A percentile compares a stretch with the other conserved stretches of the same genome.
Conservation (phyloP, 2,888 invertebrate genomes). For the Ommatoiulus sabulosus region DNA sequence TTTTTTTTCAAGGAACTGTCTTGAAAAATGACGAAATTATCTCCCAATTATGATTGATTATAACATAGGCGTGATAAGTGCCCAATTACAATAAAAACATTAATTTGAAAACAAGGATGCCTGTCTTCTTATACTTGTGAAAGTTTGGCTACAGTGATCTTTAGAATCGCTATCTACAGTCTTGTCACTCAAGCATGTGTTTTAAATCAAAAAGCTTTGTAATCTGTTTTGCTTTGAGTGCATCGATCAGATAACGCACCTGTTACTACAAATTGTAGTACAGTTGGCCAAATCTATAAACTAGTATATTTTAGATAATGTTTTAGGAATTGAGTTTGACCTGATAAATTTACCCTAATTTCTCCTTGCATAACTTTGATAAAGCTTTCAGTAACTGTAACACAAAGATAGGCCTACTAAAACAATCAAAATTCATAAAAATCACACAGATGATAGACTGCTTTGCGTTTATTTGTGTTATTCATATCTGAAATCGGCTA, state of each 20-base stretch:
- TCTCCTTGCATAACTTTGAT: constrained; percentile 4
- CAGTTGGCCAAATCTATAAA: neutral
- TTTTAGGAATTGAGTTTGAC: neutral
- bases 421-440: too few relatives aligned
- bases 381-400: neutral
- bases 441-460: neutral
- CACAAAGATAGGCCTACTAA: too few relatives aligned
- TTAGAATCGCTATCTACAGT: neutral
- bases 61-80: too few relatives aligned
- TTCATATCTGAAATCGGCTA: neutral
- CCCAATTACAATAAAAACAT: too few relatives aligned
- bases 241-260: neutral
- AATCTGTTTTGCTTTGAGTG: neutral
- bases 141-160: too few relatives aligned
- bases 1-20: too few relatives aligned
- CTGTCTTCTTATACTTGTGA: too few relatives aligned
- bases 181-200: neutral
- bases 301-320: neutral
- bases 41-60: too few relatives aligned
- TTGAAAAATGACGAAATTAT: too few relatives aligned
- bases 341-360: constrained; percentile 9
- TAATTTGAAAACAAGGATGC: too few relatives aligned
- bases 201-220: neutral
- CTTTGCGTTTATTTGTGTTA: neutral
- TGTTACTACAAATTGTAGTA: neutral